Percentiles rank a stretch among this genome's conserved stretches.
Conservation (phyloP, 2,113 vertebrate species). For the Sialia sialis region DNA sequence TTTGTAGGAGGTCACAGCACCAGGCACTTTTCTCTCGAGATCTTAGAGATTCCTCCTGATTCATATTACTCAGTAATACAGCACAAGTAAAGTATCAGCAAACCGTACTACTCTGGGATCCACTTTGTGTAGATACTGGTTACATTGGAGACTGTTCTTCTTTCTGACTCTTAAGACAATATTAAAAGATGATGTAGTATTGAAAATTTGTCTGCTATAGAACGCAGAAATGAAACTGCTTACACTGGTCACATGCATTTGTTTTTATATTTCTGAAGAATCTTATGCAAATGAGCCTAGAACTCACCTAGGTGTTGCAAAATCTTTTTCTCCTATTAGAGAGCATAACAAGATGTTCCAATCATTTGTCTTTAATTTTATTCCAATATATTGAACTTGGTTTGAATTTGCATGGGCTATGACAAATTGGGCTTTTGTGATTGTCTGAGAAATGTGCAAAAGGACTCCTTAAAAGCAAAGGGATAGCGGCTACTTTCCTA, state of each 20-base stretch:
- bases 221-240: conserved; percentile 37
- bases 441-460: background rate
- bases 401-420: background rate
- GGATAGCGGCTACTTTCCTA: background rate
- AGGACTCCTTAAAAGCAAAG: background rate
- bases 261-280: conserved; percentile 53
- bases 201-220: background rate
- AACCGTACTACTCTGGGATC: background rate
- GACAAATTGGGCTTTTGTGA: background rate
- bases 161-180: background rate
- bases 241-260: background rate
- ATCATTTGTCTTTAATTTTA: background rate
- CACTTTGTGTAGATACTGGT: background rate
- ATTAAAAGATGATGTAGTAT: background rate
- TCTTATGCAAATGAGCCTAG: conserved; percentile 12
- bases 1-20: background rate
- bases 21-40: background rate
- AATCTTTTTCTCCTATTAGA: background rate
- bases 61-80: fast-evolving
- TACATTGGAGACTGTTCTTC: background rate
- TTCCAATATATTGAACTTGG: background rate
- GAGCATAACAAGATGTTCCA: background rate
- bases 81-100: background rate
- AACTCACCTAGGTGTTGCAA: background rate
- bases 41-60: background rate